Base-by-base conservation (phyloP, 2,888 invertebrate genomes). In the Drosophila affinis region DNA sequence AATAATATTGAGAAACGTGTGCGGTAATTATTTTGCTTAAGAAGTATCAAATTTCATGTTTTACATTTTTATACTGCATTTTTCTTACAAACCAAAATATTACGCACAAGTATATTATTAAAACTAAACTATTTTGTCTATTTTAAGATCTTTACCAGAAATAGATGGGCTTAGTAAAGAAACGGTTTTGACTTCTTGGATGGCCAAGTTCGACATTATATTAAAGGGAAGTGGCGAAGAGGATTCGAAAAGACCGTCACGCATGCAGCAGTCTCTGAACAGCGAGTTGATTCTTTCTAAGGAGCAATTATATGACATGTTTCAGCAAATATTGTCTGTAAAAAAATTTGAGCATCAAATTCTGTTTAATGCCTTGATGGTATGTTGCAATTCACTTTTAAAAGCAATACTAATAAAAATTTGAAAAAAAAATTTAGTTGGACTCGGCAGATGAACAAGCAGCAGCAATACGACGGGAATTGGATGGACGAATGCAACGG, bases 281-380 rank as follows among this genome's bases (percentile, higher is more conserved):
- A 98, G 97, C 57, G 99, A 99, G 92, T 94, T 97, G 84, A 98
- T 99, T 90, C 94, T 99, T 81, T 98, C 98, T 87, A 99, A 99
- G 93, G 99, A 99, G 91, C 99, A 99, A 92, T 95, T 99, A 12
- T 99, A 98, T 93, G 99, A 99, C 92, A 99, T 99, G 98, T 99
- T 99, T 93, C 99, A 99, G 93, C 99, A 99, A 93, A 98, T 99
- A 83, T 94, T 99, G 73, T 97, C 97, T 61, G 97, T 99, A 61
- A 99, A 99, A 94, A 99, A 99, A 93, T 99, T 99, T 92, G 99
- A 99, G 93, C 99, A 99, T 93, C 99, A 99, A 93, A 95, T 99
- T 88, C 95, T 99, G 72, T 99, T 98, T 93, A 99, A 99, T 94
- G 99, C 99, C 81, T 95, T 99, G 91, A 96, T 98, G 95, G 97